phyloP scores from a whole-genome alignment of 2,113 vertebrate species.

The Capreolus pygargus region DNA sequence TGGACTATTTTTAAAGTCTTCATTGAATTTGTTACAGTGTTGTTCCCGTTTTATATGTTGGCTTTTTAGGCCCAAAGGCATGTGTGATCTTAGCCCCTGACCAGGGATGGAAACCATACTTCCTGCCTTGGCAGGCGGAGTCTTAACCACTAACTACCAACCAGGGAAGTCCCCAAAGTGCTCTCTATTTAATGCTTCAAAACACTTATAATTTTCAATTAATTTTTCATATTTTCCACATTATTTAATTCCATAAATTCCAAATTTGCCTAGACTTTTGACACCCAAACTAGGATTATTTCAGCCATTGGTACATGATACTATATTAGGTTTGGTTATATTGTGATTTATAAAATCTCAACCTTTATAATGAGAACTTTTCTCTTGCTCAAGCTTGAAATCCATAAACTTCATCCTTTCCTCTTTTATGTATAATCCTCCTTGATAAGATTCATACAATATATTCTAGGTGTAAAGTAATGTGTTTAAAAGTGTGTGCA shows the following conservation, averaged over 20 bases:
- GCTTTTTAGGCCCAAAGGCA: background rate
- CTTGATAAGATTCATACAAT: background rate
- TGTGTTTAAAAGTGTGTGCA: background rate
- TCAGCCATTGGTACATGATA: background rate
- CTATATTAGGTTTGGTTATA: background rate
- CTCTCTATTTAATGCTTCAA: background rate
- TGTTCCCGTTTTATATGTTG: background rate
- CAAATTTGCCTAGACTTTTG: background rate
- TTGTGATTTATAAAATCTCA: background rate
- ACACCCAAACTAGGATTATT: background rate
- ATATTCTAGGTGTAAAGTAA: background rate
- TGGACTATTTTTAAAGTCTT: background rate
- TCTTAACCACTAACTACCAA: background rate
- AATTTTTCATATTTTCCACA: background rate
- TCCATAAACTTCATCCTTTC: background rate
- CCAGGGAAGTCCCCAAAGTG: background rate
- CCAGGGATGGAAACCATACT: background rate
- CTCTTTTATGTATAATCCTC: accelerated
- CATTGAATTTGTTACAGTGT: background rate
- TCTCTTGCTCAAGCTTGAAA: background rate
- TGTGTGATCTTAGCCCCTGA: background rate
- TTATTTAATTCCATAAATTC: background rate
- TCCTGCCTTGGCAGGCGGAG: background rate
- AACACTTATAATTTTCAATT: background rate
- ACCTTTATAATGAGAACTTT: background rate